Conservation (phyloP, 2,888 invertebrate genomes). For the Cepaea hortensis region DNA sequence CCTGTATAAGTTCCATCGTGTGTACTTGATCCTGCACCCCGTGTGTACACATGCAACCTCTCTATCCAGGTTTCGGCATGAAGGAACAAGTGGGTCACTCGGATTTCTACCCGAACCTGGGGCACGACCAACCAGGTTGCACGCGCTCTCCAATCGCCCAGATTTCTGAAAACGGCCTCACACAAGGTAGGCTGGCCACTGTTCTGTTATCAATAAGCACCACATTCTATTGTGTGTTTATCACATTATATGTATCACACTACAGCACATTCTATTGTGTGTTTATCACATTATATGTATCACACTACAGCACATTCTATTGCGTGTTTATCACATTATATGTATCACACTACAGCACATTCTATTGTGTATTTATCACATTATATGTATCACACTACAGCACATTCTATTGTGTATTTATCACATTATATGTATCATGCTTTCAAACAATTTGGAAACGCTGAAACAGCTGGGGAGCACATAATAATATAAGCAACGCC, state of each 20-base stretch:
- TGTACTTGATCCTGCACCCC: too few relatives aligned
- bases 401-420: too few relatives aligned
- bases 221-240: background rate
- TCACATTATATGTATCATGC: too few relatives aligned
- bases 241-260: background rate
- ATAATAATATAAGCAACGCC: too few relatives aligned
- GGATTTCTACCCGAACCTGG: conserved; percentile 69
- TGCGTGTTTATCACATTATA: background rate
- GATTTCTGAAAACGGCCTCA: conserved; percentile 15
- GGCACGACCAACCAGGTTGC: conserved; percentile 66
- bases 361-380: background rate
- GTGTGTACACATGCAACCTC: too few relatives aligned
- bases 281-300: background rate
- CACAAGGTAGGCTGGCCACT: background rate
- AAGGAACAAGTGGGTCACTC: conserved; percentile 61
- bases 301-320: background rate
- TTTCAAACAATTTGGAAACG: too few relatives aligned
- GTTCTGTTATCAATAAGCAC: too few relatives aligned
- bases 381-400: background rate
- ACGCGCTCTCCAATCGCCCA: conserved; percentile 49
- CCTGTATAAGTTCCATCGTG: too few relatives aligned
- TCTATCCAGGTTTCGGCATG: conserved; percentile 64
- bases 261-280: background rate
- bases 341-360: background rate
- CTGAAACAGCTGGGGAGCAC: too few relatives aligned